Percentiles rank a stretch among this genome's conserved stretches.
Evolutionary conservation across 2,113 vertebrate genomes (phyloP).

Genomic region (Cheirogaleus medius): DNA sequence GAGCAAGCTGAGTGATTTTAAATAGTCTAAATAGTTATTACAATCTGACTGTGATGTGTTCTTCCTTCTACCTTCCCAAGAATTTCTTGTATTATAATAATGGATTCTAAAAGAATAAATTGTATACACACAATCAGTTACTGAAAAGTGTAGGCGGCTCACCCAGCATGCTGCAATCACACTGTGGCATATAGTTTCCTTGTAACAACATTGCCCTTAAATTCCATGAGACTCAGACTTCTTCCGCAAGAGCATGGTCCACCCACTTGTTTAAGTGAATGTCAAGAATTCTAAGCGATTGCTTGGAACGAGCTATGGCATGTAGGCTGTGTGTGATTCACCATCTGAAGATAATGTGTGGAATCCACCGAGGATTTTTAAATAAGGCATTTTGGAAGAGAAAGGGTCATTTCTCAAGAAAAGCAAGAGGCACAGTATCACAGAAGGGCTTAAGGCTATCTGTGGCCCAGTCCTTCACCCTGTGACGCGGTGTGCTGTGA

Average conservation of each 20-base stretch:
- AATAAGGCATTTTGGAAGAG: not conserved
- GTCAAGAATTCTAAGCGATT: not conserved
- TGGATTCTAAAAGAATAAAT: constrained; percentile 84
- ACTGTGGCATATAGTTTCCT: constrained; percentile 60
- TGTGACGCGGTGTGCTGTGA: not conserved
- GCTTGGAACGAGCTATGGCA: not conserved
- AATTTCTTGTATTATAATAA: constrained; percentile 83
- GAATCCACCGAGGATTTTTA: not conserved
- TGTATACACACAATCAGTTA: constrained; percentile 76
- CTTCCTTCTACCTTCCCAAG: constrained; percentile 79
- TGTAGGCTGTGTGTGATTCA: not conserved
- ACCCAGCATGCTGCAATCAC: constrained; percentile 76
- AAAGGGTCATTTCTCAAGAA: not conserved
- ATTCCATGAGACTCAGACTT: constrained; percentile 56
- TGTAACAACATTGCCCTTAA: constrained; percentile 70
- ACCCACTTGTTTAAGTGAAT: not conserved
- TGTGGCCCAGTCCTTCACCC: not conserved
- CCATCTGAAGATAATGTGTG: not conserved
- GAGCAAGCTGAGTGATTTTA: constrained; percentile 81
- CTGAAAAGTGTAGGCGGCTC: constrained; percentile 79
- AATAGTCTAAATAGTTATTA: constrained; percentile 85
- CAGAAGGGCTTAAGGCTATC: rapidly evolving
- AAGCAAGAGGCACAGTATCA: not conserved
- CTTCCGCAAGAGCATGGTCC: not conserved
- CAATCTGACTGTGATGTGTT: constrained; percentile 81